phyloP scores from a whole-genome alignment of 2,888 invertebrate species.

The Torymus aiolomorphi region DNA sequence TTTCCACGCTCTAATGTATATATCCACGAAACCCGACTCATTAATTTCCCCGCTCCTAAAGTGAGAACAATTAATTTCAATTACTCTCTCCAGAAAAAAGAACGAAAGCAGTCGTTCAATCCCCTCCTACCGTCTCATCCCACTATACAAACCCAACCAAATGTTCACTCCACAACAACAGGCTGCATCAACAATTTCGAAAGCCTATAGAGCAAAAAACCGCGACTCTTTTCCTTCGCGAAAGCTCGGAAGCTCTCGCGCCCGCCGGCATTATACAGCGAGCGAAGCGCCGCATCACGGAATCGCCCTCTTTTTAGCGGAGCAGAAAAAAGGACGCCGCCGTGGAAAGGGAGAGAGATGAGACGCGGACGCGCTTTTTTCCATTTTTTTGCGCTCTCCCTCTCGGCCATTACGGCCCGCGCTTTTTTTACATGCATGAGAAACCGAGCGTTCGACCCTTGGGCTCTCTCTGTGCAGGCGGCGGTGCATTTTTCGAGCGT shows the following conservation, averaged over 20 bases:
- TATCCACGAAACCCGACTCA: no score
- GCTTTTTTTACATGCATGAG: slow-evolving; percentile 25
- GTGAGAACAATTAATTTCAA: no score
- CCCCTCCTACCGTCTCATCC: no score
- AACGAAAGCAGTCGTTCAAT: no score
- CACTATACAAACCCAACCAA: no score
- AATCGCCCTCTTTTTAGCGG: not conserved
- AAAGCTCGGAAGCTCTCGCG: slow-evolving; percentile 37
- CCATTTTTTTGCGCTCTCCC: slow-evolving; percentile 3
- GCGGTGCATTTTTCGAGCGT: slow-evolving; percentile 1
- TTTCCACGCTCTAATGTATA: no score
- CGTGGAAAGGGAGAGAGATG: slow-evolving; percentile 25
- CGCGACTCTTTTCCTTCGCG: not conserved
- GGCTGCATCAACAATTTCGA: no score
- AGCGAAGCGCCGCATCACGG: not conserved
- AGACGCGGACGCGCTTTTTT: slow-evolving; percentile 9
- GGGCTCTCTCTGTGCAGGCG: no score
- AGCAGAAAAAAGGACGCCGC: slow-evolving; percentile 12
- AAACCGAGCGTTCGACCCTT: not conserved
- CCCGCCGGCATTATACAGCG: slow-evolving; percentile 20
- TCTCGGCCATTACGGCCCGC: not conserved
- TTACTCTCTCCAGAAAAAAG: no score
- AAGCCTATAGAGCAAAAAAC: no score
- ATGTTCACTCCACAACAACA: no score
- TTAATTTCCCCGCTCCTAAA: no score